Base-by-base conservation (phyloP, 1,140 invertebrate species). In the Procambarus virginalis region DNA sequence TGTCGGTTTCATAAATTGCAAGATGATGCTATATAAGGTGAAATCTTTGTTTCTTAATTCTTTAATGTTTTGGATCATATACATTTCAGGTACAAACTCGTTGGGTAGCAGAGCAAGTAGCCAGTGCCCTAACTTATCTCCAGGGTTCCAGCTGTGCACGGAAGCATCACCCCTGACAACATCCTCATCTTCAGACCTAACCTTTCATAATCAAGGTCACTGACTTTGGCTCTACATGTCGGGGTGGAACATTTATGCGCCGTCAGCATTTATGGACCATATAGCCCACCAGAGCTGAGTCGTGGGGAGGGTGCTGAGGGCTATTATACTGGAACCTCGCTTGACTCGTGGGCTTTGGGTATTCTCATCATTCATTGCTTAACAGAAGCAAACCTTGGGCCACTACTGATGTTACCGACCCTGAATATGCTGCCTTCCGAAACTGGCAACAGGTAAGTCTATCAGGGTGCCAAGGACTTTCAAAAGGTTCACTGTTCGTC, bases 331-430 rank as follows among this genome's bases (percentile, higher is more conserved):
- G 95, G 97, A 93, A 96, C 96, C 84, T 96, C 96, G 73, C 97
- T 98, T 92, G 98, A 99, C 94, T 96, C 98, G 83, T 99, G 98
- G 98, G 98, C 98, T 93, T 97, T 98, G 94, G 98, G 97, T n/a
- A 97, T 99, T 92, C 96, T 99, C 89, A 95, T 99, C 93, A 98
- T 98, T 94, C 97, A 98, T 77, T 98, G 97, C 94, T 94, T 99
- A 68, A 98, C 98, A 17, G 98, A 49, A 98, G 97, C 94, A 95
- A 99, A 92, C 98, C 98, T 22, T 99, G 98, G 98, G 97, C 98
- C 94, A 98, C 98, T 94, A 98, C 98, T 0, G 96, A 97, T 92
- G 94, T 94, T 68, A 95, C 95, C 22, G 95, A 95, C 92, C 94
- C 95, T 9, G 96, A 96, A 92, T 95, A 95, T 84, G 95, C 93